A percentile compares a stretch with the other conserved stretches of the same genome.
These are phyloP conservation scores for Pyrrhosoma nymphula DNA, from an alignment of 2,888 invertebrate species.

Conservation along the genomic window DNA sequence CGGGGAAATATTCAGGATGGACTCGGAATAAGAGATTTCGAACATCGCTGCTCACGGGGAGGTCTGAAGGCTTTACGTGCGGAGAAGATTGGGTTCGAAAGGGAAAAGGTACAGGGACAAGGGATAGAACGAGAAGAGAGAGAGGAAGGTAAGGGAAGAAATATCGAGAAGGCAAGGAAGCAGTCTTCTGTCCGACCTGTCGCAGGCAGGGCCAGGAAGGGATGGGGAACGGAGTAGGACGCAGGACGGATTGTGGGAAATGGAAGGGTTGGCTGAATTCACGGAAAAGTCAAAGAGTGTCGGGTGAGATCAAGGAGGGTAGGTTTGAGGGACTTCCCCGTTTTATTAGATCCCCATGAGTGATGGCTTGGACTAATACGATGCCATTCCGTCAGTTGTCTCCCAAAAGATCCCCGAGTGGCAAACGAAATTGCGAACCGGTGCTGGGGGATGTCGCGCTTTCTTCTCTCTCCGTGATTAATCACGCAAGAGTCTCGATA, in stretches of 20 bases:
- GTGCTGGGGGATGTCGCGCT: neutral
- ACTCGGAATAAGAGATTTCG: neutral
- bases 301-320: neutral
- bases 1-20: neutral
- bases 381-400: conserved; percentile 12
- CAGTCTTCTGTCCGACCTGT: too few relatives aligned
- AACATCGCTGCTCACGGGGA: neutral
- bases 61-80: neutral
- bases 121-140: too few relatives aligned
- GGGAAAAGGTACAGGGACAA: neutral
- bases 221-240: too few relatives aligned
- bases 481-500: neutral
- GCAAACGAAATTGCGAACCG: neutral
- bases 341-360: conserved; percentile 10
- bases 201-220: too few relatives aligned
- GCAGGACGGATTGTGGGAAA: too few relatives aligned
- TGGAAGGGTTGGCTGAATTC: too few relatives aligned
- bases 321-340: neutral
- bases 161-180: too few relatives aligned
- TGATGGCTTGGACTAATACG: neutral
- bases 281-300: too few relatives aligned
- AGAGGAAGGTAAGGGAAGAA: too few relatives aligned
- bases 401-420: neutral
- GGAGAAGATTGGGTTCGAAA: neutral
- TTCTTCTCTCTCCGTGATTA: conserved; percentile 4